A percentile compares a stretch with the other conserved stretches of the same genome.
Conservation (phyloP, 2,888 invertebrate species). For the Leptopilina myrica region DNA sequence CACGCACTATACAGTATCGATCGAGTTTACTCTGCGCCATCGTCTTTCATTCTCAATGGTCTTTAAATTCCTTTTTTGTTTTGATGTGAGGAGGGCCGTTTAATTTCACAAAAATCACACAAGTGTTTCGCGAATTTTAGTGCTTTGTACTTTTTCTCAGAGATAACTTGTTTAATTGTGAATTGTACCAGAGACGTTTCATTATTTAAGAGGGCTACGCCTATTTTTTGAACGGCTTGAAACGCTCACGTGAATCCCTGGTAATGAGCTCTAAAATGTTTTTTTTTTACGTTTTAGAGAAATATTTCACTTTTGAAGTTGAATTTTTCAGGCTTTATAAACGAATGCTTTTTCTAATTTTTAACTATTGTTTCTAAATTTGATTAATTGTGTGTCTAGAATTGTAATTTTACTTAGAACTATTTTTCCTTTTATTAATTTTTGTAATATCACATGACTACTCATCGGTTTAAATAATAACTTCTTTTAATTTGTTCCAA, state of each 20-base stretch:
- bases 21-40: conserved; percentile 45
- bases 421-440: neutral
- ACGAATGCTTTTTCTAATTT: neutral
- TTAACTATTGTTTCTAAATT: too few relatives aligned
- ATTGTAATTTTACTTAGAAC: too few relatives aligned
- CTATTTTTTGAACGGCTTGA: conserved; percentile 69
- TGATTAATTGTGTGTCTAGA: too few relatives aligned
- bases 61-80: conserved; percentile 17
- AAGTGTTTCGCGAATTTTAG: neutral
- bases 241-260: conserved; percentile 71
- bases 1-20: conserved; percentile 54
- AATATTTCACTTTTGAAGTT: conserved; percentile 9
- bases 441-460: neutral
- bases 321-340: neutral
- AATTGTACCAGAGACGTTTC: conserved; percentile 56
- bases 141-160: neutral
- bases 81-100: neutral
- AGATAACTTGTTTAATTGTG: neutral
- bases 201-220: conserved; percentile 69
- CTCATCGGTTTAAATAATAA: too few relatives aligned
- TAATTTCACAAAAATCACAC: neutral
- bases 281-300: conserved; percentile 5
- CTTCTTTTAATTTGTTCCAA: too few relatives aligned
- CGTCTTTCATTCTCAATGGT: conserved; percentile 23
- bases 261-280: conserved; percentile 48